Evolutionary conservation across 2,797 vertebrate genomes (phyloP).

Genomic region (Onychomys arenicola): DNA sequence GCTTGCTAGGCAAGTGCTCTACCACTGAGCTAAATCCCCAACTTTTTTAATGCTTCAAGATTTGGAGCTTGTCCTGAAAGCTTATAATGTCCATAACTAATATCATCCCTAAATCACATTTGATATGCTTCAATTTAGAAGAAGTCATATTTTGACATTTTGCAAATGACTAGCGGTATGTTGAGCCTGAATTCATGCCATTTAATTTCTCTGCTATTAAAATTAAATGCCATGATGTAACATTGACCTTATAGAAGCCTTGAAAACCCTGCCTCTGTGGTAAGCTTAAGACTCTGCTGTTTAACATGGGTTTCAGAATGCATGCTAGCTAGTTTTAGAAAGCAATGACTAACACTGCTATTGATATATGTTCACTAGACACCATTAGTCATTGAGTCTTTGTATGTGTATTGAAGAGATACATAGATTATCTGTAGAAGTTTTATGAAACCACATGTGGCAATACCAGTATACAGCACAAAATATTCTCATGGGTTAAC

Average conservation of each 20-base stretch:
- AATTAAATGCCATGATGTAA: conserved; percentile 70
- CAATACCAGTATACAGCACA: background rate
- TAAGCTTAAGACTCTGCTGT: conserved; percentile 45
- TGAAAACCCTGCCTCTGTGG: conserved; percentile 49
- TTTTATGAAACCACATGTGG: conserved; percentile 44
- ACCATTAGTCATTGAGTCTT: conserved; percentile 12
- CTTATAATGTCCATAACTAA: background rate
- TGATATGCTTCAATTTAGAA: conserved; percentile 14
- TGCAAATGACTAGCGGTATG: background rate
- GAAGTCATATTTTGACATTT: background rate
- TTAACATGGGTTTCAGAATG: conserved; percentile 60
- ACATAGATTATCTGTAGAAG: background rate
- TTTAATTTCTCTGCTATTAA: conserved; percentile 72
- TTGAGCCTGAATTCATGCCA: conserved; percentile 48
- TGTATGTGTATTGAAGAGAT: background rate
- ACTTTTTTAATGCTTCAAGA: conserved; percentile 25
- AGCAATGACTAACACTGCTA: conserved; percentile 22
- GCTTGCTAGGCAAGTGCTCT: too few relatives aligned
- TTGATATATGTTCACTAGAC: background rate
- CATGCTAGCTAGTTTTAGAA: conserved; percentile 7
- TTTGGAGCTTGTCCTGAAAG: background rate
- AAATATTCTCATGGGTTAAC: background rate
- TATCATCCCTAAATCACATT: background rate
- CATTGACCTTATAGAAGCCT: conserved; percentile 63
- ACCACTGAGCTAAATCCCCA: too few relatives aligned